Conservation (phyloP, 2,797 vertebrate species). For the Cirrhinus mrigala region DNA sequence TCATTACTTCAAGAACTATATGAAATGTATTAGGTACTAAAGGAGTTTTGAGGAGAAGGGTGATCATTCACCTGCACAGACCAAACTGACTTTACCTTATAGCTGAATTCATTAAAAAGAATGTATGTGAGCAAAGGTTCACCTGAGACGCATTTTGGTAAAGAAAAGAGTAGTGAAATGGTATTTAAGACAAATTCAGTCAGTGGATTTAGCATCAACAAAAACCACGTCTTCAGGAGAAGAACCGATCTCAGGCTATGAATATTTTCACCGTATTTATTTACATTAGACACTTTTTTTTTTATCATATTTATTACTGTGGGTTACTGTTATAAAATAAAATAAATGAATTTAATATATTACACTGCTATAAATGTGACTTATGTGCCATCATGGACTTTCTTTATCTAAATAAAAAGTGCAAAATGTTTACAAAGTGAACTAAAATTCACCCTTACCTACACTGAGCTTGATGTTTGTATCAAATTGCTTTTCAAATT, state of each 20-base stretch:
- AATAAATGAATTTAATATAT: not conserved
- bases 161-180: not conserved
- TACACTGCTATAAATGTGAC: not conserved
- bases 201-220: not conserved
- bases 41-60: not conserved
- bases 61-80: not conserved
- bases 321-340: not conserved
- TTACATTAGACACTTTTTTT: not conserved
- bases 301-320: not conserved
- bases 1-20: constrained; percentile 79
- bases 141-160: not conserved
- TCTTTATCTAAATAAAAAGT: not conserved
- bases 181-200: not conserved
- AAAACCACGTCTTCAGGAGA: not conserved
- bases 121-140: not conserved
- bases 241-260: not conserved
- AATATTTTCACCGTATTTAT: not conserved
- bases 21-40: constrained; percentile 69
- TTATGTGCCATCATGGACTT: not conserved
- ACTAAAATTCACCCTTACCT: not conserved
- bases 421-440: not conserved
- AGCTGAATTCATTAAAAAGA: not conserved
- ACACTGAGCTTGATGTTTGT: not conserved
- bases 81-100: not conserved
- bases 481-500: not conserved